Conservation (phyloP, 2,888 invertebrate genomes). For the Erebia palarica region DNA sequence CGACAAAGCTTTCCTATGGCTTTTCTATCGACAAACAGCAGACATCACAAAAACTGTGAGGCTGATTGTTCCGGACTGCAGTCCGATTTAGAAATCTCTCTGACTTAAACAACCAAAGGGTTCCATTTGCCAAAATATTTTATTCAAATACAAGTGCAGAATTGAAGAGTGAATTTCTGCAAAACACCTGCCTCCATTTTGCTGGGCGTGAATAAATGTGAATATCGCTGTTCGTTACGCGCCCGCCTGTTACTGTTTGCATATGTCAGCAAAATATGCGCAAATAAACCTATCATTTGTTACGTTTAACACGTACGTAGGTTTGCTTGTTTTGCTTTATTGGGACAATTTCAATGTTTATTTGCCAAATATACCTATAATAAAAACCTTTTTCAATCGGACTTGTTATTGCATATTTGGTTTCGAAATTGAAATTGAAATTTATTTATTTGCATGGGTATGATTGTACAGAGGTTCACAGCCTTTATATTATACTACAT, state of each 20-base stretch:
- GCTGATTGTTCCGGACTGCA: no score
- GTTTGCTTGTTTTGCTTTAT: constrained; percentile 15
- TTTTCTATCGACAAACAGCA: no score
- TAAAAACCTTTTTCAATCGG: no score
- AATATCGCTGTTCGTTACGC: constrained; percentile 53
- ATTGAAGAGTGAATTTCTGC: constrained; percentile 44
- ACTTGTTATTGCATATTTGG: no score
- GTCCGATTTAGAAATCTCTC: no score
- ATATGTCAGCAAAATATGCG: constrained; percentile 51
- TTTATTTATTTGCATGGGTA: no score
- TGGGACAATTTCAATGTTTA: constrained; percentile 10
- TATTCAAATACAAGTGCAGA: constrained; percentile 11
- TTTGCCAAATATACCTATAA: background rate
- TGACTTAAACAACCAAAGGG: no score
- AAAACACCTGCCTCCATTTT: constrained; percentile 51
- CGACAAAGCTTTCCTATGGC: no score
- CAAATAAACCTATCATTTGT: constrained; percentile 45
- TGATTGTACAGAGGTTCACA: no score
- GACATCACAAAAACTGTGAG: no score
- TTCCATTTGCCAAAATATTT: constrained; percentile 2
- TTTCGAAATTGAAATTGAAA: no score
- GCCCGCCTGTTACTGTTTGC: constrained; percentile 47
- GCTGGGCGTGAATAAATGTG: constrained; percentile 50
- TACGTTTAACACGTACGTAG: constrained; percentile 28
- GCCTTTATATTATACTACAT: no score